Conservation (phyloP, 2,888 invertebrate genomes). For the Tetragnatha montana region DNA sequence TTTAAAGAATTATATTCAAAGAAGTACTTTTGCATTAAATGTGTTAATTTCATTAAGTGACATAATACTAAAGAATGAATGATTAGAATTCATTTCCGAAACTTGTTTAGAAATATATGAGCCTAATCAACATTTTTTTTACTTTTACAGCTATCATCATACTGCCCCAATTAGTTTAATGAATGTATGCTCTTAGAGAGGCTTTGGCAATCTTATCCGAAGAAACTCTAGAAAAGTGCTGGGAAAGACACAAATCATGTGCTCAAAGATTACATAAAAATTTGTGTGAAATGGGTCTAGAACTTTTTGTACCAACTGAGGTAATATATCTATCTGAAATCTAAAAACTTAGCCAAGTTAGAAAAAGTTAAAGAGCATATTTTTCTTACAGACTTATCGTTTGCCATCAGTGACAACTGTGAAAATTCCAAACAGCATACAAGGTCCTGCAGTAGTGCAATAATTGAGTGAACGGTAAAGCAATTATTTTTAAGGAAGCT, state of each 20-base stretch:
- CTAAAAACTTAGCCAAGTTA: not conserved
- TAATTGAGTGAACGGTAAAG: constrained; percentile 76
- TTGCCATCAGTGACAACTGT: constrained; percentile 84
- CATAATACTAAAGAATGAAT: too few relatives aligned
- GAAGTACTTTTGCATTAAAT: too few relatives aligned
- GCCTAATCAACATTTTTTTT: not conserved
- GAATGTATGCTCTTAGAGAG: constrained; percentile 89
- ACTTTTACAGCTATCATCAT: constrained; percentile 83
- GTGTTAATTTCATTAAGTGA: too few relatives aligned
- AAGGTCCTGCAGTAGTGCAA: constrained; percentile 81
- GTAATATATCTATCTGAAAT: constrained; percentile 72
- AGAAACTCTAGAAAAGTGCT: constrained; percentile 84
- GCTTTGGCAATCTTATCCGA: constrained; percentile 84
- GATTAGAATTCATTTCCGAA: too few relatives aligned
- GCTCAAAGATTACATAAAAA: constrained; percentile 83
- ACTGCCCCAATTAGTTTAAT: constrained; percentile 87
- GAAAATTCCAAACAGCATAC: constrained; percentile 81
- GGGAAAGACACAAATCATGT: constrained; percentile 82
- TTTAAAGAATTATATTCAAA: too few relatives aligned
- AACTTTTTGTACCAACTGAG: constrained; percentile 83
- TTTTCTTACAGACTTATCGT: constrained; percentile 78
- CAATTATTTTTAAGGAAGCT: not conserved
- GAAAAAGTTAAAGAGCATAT: not conserved
- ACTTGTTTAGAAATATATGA: too few relatives aligned
- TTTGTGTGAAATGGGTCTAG: constrained; percentile 82